Evolutionary conservation across 2,113 vertebrate species (phyloP).

Genomic region (Xenopus laevis): DNA sequence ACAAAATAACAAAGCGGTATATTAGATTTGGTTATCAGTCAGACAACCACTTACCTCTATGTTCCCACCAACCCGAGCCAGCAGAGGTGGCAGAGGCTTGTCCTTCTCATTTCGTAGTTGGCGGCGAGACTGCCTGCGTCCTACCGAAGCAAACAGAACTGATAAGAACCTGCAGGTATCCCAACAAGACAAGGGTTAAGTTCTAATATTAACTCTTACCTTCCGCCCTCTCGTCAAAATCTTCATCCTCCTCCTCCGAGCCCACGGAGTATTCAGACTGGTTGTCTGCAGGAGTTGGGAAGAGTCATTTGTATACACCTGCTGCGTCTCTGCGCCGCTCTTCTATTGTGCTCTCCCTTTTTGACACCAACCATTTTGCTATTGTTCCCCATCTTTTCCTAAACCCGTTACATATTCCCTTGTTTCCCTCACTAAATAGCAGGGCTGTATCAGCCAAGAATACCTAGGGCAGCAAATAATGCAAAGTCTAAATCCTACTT

Average conservation of each 20-base stretch:
- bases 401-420: no score
- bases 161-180: not conserved
- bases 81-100: conserved; percentile 85
- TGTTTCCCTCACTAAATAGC: no score
- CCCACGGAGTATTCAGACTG: conserved; percentile 94
- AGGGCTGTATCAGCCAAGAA: no score
- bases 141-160: not conserved
- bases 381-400: no score
- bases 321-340: not conserved
- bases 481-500: no score
- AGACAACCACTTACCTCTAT: conserved; percentile 72
- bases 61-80: conserved; percentile 88
- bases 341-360: not conserved
- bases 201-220: conserved; percentile 54
- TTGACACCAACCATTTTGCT: not conserved
- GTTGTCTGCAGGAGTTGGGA: conserved; percentile 70
- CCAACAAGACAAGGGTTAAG: not conserved
- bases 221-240: conserved; percentile 89
- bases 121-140: conserved; percentile 53
- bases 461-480: no score
- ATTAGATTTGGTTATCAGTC: no score
- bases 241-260: conserved; percentile 90
- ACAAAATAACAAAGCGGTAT: no score
- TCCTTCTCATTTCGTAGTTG: conserved; percentile 90
- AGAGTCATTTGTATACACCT: not conserved